Base-by-base conservation (phyloP, 2,888 invertebrate genomes). In the Melanotus villosus region DNA sequence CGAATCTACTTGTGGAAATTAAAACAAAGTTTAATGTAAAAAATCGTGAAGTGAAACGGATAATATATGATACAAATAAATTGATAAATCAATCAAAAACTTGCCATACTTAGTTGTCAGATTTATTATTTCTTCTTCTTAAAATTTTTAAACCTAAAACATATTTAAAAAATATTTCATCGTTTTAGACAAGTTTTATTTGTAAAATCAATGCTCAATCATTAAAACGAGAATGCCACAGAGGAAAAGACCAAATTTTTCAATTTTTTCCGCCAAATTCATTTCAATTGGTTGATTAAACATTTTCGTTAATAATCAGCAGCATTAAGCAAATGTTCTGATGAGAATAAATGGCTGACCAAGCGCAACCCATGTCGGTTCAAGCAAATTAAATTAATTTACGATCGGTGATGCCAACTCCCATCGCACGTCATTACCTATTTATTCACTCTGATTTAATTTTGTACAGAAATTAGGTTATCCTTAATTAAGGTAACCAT, bases 351-450 rank as follows among this genome's bases (percentile, higher is more conserved):
- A 52, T 32, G 52, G 52, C 30, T 30, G 52, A 32, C 52, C 52
- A 32, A 52, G 32, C 32, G 26, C 32, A 32, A 52, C 30, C 52
- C 52, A 32, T 16, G 30, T 32, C 32, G 30, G 52, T 52, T 32
- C 36, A 56, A 36, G 23, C 38, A 56, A 56, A 56, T 56, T 34
- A 56, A 56, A 56, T 56, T 56, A 38, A 56, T 56, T 58, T 43
- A 26, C 43, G 43, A 43, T 43, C 43, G 16, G 26, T 7, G 23
- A 26, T 43, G 56, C 26, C 23, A 43, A 43, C 41, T 41, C 56
- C 56, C 56, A 58, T 43, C 34, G 30, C 41, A 41, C 58, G 30
- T 58, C 43, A 58, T 41, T 58, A 58, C 58, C 58, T 58, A 43
- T 58, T 58, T 58, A 58, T 41, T 23, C 36, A 12, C 14, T 9